Conservation (phyloP, 1,140 invertebrate species). For the Drosophila azteca region DNA sequence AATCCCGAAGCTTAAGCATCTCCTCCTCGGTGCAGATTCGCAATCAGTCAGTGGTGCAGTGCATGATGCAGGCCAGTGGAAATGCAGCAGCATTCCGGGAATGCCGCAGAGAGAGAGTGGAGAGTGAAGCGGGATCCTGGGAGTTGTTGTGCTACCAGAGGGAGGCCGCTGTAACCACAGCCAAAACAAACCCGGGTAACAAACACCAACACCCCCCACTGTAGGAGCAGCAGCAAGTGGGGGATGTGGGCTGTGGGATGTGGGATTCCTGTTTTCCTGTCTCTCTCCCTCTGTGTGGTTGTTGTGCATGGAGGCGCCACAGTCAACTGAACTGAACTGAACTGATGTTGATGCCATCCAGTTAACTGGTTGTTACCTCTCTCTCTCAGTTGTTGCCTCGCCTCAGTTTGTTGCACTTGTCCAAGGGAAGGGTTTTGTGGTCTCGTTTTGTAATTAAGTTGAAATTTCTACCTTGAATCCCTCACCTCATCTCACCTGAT, state of each 20-base stretch:
- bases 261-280: constrained; percentile 4
- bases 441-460: constrained; percentile 63
- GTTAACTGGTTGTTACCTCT: constrained; percentile 48
- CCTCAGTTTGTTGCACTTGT: constrained; percentile 8
- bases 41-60: background rate
- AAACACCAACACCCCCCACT: background rate
- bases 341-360: constrained; percentile 32
- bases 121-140: constrained; percentile 31
- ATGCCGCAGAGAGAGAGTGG: constrained; percentile 1
- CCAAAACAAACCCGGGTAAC: constrained; percentile 60
- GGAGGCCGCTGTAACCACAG: constrained; percentile 58
- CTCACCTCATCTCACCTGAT: constrained; percentile 10
- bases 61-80: constrained; percentile 4
- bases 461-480: constrained; percentile 47
- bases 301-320: constrained; percentile 11
- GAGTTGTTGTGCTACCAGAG: constrained; percentile 27
- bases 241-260: too few relatives aligned
- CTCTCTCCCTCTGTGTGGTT: background rate
- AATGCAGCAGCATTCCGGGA: constrained; percentile 10
- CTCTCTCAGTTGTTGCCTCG: constrained; percentile 13
- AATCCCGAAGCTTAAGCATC: background rate
- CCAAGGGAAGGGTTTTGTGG: constrained; percentile 54
- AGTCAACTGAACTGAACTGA: background rate
- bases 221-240: too few relatives aligned
- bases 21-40: background rate